Evolutionary conservation across 2,113 vertebrate species (phyloP), one percentile per base, ranked within the genome.

Genomic region (Spea multiplicata): DNA sequence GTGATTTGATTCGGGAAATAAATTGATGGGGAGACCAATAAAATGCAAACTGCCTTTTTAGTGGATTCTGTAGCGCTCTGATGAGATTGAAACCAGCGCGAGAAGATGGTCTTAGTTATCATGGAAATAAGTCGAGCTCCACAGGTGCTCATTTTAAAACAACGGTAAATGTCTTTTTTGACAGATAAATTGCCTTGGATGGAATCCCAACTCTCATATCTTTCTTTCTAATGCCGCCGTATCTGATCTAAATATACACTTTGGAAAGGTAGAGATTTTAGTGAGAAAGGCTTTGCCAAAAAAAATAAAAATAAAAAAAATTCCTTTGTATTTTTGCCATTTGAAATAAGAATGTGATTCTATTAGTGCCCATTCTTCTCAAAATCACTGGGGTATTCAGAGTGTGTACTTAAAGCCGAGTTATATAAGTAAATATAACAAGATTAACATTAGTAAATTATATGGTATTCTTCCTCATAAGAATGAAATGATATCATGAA

Each of bases 111-210:
- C 7, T 76, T 8, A 86, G 44, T 87, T 87, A 84, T 84, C 78
- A 84, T 73, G 78, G 81, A 89, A 91, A 91, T 87, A 70, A 81
- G 72, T 84, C 83, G n/a, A 44, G 65, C 83, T 86, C 78, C 83
- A 81, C 83, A 86, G 86, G 80, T 76, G 1, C 82, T 84, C 84
- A 50, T 88, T 88, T 82, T 83, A 67, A 86, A 87, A 70, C 76
- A 87, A 71, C 5, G 4, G 67, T 17, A 67, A 77, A 85, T 83
- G 66, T 84, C 83, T 88, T 83, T n/a, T 86, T 80, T 84, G 87
- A 88, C 84, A 87, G 73, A 76, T 79, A 91, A 91, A 91, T 89
- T 88, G 83, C 85, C 85, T 88, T 85, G 81, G 86, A 88, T 88
- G 88, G 79, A 86, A 81, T 83, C 78, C 85, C 85, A 90, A 87